Conservation (phyloP, 1,140 invertebrate species). For the Drepana arcuata region DNA sequence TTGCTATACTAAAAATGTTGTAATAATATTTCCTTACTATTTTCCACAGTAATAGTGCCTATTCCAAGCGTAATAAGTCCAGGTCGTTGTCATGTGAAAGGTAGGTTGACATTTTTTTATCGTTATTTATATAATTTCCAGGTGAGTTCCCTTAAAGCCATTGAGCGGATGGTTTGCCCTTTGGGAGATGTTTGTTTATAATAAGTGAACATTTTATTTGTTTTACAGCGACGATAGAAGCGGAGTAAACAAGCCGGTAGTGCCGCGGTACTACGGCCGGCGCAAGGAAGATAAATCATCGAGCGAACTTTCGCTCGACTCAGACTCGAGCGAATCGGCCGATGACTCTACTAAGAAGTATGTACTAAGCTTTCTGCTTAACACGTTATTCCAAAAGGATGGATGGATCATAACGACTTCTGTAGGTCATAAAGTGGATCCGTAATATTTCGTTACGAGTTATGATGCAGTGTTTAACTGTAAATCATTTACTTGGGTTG, state of each 20-base stretch:
- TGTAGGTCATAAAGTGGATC: neutral
- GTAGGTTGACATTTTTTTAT: no score
- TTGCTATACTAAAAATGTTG: constrained; percentile 1
- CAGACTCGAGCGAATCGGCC: constrained; percentile 41
- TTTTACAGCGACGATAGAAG: constrained; percentile 24
- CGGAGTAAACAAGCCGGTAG: constrained; percentile 21
- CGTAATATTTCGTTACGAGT: no score
- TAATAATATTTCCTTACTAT: neutral
- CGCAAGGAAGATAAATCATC: constrained; percentile 63
- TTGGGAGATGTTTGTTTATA: no score
- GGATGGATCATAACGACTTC: neutral
- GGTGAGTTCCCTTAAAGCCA: no score
- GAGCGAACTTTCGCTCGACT: constrained; percentile 60
- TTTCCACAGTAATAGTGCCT: constrained; percentile 43
- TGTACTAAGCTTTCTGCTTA: no score
- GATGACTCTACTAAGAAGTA: constrained; percentile 43
- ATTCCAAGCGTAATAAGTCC: constrained; percentile 42
- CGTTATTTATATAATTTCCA: no score
- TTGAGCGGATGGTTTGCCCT: no score
- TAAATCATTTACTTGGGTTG: no score
- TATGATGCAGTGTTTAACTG: no score
- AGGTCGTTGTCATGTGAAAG: constrained; percentile 54
- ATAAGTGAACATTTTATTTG: neutral
- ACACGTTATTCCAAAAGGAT: neutral
- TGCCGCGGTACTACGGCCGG: constrained; percentile 62